A percentile compares a stretch with the other conserved stretches of the same genome.
These are phyloP conservation scores for Aurelia aurita DNA, from an alignment of 30 jellyfish, hydroid and myxozoan species.

Conservation along the genomic window DNA sequence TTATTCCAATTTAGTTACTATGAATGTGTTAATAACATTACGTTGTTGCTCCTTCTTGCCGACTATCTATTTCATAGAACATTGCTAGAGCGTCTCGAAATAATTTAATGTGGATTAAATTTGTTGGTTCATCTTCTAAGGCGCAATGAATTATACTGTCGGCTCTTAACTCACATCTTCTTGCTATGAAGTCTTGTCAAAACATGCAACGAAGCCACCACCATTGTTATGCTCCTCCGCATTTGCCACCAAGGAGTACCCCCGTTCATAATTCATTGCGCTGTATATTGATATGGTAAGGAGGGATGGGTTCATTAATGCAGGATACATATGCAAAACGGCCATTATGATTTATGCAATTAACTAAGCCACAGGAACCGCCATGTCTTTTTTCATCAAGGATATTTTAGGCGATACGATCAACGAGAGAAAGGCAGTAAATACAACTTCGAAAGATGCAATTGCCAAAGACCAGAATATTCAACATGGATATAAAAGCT, in stretches of 20 bases:
- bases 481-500: background rate
- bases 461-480: background rate
- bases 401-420: conserved; percentile 61
- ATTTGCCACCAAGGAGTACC: background rate
- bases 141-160: too few species aligned
- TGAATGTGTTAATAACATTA: too few species aligned
- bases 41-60: too few species aligned
- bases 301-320: conserved; percentile 33
- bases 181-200: too few species aligned
- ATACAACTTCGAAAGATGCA: background rate
- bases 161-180: too few species aligned
- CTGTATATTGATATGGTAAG: conserved; percentile 34
- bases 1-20: too few species aligned
- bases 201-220: too few species aligned
- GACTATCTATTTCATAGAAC: too few species aligned
- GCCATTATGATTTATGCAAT: conserved; percentile 13
- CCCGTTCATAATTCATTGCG: conserved; percentile 36
- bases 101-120: too few species aligned
- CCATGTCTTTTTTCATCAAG: conserved; percentile 72
- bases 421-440: conserved; percentile 14
- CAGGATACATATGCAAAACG: background rate
- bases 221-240: too few species aligned
- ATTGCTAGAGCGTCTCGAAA: too few species aligned
- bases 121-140: too few species aligned
- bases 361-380: conserved; percentile 10